Percentiles rank a stretch among this genome's conserved stretches.
These are phyloP conservation scores for Anisognathus igniventris DNA, from an alignment of 2,797 vertebrate species.

Conservation along the genomic window DNA sequence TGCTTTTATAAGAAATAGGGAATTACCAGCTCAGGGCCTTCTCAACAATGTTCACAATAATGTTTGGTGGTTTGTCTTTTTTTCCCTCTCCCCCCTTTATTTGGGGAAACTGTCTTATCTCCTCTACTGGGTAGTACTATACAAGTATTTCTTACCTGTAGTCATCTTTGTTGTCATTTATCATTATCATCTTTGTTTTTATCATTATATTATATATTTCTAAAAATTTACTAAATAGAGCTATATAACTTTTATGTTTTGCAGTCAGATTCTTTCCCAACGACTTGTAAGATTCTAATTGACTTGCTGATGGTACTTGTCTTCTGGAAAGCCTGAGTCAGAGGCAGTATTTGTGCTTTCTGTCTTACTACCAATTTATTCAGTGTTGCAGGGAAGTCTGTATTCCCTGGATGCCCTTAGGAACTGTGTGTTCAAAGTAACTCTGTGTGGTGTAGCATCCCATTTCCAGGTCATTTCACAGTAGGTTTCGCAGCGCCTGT, in stretches of 20 bases:
- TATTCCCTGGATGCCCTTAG: not conserved
- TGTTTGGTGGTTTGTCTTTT: not conserved
- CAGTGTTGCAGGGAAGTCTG: not conserved
- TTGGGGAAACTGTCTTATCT: not conserved
- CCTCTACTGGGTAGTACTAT: not conserved
- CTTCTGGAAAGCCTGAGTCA: not conserved
- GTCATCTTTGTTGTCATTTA: not conserved
- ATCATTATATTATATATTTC: not conserved
- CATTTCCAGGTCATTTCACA: not conserved
- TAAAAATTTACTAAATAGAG: not conserved
- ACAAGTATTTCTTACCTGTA: not conserved
- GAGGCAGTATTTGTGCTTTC: not conserved
- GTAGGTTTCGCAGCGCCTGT: not conserved
- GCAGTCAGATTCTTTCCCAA: not conserved
- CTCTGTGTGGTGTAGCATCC: not conserved
- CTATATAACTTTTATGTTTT: not conserved
- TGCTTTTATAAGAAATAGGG: not conserved
- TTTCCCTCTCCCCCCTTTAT: accelerated
- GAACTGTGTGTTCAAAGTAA: not conserved
- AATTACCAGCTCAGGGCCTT: not conserved
- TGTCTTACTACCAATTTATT: not conserved
- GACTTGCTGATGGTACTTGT: not conserved
- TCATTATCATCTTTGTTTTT: not conserved
- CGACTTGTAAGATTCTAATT: not conserved
- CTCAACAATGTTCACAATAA: not conserved